Base-by-base conservation (phyloP, 2,113 vertebrate species). In the Toxotes chatareus region DNA sequence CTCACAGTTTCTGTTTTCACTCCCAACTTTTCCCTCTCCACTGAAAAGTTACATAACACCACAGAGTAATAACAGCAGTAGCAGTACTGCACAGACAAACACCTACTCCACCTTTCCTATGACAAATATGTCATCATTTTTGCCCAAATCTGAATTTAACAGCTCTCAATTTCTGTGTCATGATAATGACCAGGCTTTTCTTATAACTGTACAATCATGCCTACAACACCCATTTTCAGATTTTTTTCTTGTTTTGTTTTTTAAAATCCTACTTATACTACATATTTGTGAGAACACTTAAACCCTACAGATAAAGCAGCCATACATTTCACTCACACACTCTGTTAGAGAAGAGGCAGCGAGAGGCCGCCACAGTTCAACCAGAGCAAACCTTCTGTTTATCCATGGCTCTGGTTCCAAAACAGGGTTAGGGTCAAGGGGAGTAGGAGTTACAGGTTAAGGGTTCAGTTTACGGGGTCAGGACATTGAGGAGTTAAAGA, bases 331-430 rank as follows among this genome's bases (percentile, higher is more conserved):
- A 19, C 19, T 67, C 56, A 75, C 65, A 59, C 19, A 38, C 40
- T n/a, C 34, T 49, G 13, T 75, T 12, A 68, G 2, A 77, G 63
- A 60, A 42, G 67, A 23, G 13, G 14, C 56, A 69, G 27, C 27
- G 4, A 31, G 31, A 40, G 31, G 21, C 34, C 2, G 6, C 31
- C 12, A 16, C 13, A 31, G 79, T 32, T 49, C 27, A 6, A 76
- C 19, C 44, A 5, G 65, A 76, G 60, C 80, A 51, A 69, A 76
- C 65, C 3, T 38, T 72, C 78, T 38, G 86, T 89, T 62, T 65
- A 66, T 86, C 85, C 44, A 81, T 86, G 89, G 89, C 92, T 90
- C 90, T 73, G 78, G 59, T 65, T 90, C 55, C 75, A 31, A 49
- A 67, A 72, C 56, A n/a, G 79, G 74, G 31, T 61, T 13, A 1